Evolutionary conservation across 1,140 invertebrate genomes (phyloP).

Genomic region (Leptonema lineaticorne): DNA sequence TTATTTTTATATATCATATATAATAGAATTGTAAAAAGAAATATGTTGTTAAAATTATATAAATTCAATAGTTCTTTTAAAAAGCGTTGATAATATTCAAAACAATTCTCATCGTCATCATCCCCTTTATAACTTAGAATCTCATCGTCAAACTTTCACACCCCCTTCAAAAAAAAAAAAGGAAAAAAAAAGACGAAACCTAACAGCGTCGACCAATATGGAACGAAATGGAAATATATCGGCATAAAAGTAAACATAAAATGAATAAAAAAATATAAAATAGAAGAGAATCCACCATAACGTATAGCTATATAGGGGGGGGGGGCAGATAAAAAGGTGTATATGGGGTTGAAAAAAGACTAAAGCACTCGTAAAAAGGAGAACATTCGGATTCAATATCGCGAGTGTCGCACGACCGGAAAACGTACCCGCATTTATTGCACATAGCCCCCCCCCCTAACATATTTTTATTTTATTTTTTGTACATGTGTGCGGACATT

Average conservation of each 20-base stretch:
- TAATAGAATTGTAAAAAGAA: too few relatives aligned
- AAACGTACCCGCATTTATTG: neutral
- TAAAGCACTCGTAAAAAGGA: constrained; percentile 32
- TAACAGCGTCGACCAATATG: constrained; percentile 23
- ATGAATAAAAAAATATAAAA: constrained; percentile 22
- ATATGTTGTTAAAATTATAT: too few relatives aligned
- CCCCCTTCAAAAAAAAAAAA: too few relatives aligned
- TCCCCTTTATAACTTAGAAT: too few relatives aligned
- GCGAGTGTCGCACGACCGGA: neutral
- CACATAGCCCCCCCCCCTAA: too few relatives aligned
- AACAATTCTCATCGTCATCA: too few relatives aligned
- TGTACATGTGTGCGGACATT: neutral
- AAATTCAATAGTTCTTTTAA: too few relatives aligned
- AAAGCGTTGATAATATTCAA: too few relatives aligned
- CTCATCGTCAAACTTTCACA: too few relatives aligned
- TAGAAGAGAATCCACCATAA: constrained; percentile 20
- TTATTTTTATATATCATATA: too few relatives aligned
- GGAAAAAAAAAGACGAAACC: too few relatives aligned
- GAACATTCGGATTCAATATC: constrained; percentile 24
- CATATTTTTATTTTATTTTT: neutral
- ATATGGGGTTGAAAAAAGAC: constrained; percentile 8
- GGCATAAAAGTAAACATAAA: constrained; percentile 33
- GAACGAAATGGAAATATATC: constrained; percentile 30
- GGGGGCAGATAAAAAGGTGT: constrained; percentile 17
- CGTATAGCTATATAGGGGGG: constrained; percentile 8